Conservation (phyloP, 92 coral and sea anemone species). For the Actinernus sp. region DNA sequence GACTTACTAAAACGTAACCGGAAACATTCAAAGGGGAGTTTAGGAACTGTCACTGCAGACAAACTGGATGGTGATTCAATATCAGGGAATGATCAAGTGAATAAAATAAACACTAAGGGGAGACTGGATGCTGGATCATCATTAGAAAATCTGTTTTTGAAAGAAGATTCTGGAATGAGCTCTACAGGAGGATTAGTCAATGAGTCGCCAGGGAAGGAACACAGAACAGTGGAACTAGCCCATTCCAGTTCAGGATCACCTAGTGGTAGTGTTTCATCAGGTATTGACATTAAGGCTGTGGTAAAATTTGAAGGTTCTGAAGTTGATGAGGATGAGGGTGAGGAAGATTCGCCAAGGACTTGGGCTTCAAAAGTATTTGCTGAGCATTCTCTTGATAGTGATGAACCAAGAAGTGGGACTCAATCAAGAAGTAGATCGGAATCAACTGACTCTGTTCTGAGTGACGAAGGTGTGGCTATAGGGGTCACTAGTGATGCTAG, state of each 20-base stretch:
- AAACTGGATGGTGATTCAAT: background rate
- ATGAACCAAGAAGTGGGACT: background rate
- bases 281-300: background rate
- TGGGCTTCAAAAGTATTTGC: conserved; percentile 30
- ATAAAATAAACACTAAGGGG: background rate
- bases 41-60: conserved; percentile 8
- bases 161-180: background rate
- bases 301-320: background rate
- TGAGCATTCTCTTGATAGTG: conserved; percentile 24
- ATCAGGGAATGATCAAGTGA: background rate
- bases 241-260: background rate
- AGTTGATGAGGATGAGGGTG: background rate
- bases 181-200: too few species aligned
- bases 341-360: conserved; percentile 24
- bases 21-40: conserved; percentile 6
- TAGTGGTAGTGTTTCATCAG: background rate
- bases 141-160: background rate
- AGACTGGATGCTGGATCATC: background rate
- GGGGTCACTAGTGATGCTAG: conserved; percentile 14
- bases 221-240: too few species aligned
- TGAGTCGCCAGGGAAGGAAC: background rate
- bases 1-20: conserved; percentile 8
- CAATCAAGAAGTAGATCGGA: conserved; percentile 41
- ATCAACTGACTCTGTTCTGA: conserved; percentile 67
- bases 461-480: conserved; percentile 63